A percentile compares a stretch with the other conserved stretches of the same genome.
Evolutionary conservation across 2,113 vertebrate genomes (phyloP).

Genomic region (Daubentonia madagascariensis): DNA sequence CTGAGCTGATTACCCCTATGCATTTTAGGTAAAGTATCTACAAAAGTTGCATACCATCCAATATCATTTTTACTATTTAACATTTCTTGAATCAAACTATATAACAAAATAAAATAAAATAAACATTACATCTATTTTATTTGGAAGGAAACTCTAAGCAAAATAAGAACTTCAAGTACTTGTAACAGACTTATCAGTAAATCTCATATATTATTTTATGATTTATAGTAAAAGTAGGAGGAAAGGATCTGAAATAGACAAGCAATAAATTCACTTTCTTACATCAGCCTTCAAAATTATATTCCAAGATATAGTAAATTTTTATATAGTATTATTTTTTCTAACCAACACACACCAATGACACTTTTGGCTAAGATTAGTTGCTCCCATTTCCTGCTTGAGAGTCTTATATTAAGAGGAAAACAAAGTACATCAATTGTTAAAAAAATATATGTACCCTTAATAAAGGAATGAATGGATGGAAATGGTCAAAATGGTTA

Average conservation of each 20-base stretch:
- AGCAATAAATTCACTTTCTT: neutral
- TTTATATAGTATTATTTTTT: neutral
- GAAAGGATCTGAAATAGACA: neutral
- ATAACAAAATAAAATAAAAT: neutral
- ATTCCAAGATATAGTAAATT: neutral
- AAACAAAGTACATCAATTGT: neutral
- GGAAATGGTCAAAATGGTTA: neutral
- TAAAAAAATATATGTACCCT: neutral
- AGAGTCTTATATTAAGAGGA: neutral
- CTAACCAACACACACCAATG: neutral
- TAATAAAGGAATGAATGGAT: neutral
- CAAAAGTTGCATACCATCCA: neutral
- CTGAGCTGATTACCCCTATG: neutral
- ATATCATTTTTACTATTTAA: neutral
- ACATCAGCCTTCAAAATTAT: neutral
- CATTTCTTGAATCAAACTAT: neutral
- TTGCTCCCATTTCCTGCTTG: neutral
- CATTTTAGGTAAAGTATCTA: constrained; percentile 47
- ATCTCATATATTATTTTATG: neutral
- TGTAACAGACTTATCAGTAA: neutral
- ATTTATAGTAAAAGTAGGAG: neutral
- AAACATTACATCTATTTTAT: neutral
- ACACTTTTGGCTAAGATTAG: neutral
- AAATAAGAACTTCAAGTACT: neutral
- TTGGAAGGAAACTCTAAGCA: neutral